phyloP scores from a whole-genome alignment of 2,113 vertebrate species.

The Prunella himalayana region DNA sequence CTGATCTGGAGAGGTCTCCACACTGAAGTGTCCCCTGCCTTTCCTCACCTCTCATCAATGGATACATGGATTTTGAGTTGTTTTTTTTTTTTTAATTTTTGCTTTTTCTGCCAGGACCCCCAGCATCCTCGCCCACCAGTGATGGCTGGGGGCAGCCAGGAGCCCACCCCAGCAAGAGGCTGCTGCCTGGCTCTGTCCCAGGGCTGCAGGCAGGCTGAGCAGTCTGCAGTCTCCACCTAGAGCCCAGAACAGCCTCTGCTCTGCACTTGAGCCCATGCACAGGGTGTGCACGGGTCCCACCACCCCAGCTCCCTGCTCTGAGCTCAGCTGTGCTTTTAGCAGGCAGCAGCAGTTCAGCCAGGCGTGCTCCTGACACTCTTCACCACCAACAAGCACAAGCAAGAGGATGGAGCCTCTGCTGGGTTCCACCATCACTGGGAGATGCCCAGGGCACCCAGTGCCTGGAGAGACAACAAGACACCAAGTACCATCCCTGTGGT shows the following conservation, averaged over 20 bases:
- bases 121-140: not conserved
- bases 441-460: not conserved
- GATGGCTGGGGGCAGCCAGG: not conserved
- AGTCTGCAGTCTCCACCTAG: conserved; percentile 59
- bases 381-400: not conserved
- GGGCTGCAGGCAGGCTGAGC: not conserved
- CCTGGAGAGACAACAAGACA: not conserved
- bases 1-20: not conserved
- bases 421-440: not conserved
- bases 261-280: fast-evolving
- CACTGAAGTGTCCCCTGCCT: fast-evolving
- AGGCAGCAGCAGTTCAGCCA: not conserved
- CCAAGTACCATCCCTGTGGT: not conserved
- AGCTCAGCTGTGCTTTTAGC: not conserved
- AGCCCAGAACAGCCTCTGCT: conserved; percentile 13
- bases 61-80: not conserved
- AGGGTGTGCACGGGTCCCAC: not conserved
- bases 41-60: not conserved
- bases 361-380: not conserved
- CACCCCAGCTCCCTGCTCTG: fast-evolving
- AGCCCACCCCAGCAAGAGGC: not conserved
- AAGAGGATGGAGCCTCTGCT: not conserved
- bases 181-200: not conserved
- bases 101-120: not conserved
- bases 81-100: not conserved